Conservation (phyloP, 2,888 invertebrate genomes). For the Acleris holmiana region DNA sequence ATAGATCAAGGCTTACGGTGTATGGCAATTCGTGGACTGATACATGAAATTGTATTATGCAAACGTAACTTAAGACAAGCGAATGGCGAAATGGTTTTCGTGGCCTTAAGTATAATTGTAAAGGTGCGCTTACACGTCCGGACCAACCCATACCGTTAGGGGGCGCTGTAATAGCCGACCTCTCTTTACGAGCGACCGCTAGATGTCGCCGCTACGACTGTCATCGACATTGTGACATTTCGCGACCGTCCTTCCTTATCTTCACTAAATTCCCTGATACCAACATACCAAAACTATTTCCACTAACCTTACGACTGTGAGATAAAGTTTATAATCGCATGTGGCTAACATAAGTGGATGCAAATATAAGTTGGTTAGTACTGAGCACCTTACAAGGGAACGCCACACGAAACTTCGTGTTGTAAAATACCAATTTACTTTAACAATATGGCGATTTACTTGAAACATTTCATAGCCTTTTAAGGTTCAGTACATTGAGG, state of each 20-base stretch:
- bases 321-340: slow-evolving; percentile 46
- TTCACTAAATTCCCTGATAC: slow-evolving; percentile 25
- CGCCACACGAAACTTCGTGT: slow-evolving; percentile 70
- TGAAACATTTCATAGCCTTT: slow-evolving; percentile 70
- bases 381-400: slow-evolving; percentile 61
- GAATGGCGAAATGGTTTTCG: slow-evolving; percentile 17
- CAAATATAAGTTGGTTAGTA: slow-evolving; percentile 44
- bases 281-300: neutral
- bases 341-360: slow-evolving; percentile 36
- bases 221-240: slow-evolving; percentile 71
- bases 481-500: slow-evolving; percentile 72
- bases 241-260: slow-evolving; percentile 45
- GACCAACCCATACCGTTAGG: slow-evolving; percentile 1
- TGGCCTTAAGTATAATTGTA: slow-evolving; percentile 11
- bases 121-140: slow-evolving; percentile 18
- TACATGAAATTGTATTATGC: too few species aligned
- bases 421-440: slow-evolving; percentile 80
- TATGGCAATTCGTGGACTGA: too few species aligned
- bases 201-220: slow-evolving; percentile 68
- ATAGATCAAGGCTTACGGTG: too few species aligned
- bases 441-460: slow-evolving; percentile 79
- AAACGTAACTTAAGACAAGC: neutral
- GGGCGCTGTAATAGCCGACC: slow-evolving; percentile 40
- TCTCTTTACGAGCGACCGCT: slow-evolving; percentile 52
- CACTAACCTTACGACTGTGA: slow-evolving; percentile 2